Evolutionary conservation across 2,888 invertebrate species (phyloP).

Genomic region (Luffia ferchaultella): DNA sequence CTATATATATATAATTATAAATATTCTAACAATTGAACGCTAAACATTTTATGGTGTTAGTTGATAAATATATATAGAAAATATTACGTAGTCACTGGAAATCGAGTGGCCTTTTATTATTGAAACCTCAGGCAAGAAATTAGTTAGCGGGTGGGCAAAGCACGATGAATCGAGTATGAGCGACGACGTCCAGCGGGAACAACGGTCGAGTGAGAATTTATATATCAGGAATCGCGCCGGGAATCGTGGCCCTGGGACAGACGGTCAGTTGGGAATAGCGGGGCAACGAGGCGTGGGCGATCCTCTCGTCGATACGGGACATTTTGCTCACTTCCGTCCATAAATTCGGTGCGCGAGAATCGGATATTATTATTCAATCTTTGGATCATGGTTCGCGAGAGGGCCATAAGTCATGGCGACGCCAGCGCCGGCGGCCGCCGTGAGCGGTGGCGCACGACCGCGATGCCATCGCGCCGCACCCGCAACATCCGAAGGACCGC

Average conservation of each 20-base stretch:
- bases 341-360: slow-evolving; percentile 63
- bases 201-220: too few relatives aligned
- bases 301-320: slow-evolving; percentile 51
- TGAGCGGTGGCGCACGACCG: slow-evolving; percentile 61
- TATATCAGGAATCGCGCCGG: slow-evolving; percentile 11
- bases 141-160: too few relatives aligned
- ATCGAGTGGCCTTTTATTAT: too few relatives aligned
- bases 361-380: slow-evolving; percentile 66
- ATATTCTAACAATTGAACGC: too few relatives aligned
- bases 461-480: slow-evolving; percentile 46
- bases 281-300: slow-evolving; percentile 38
- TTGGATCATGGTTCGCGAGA: slow-evolving; percentile 59
- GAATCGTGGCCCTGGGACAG: slow-evolving; percentile 32
- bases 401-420: slow-evolving; percentile 62
- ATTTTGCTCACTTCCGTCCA: slow-evolving; percentile 58
- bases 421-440: slow-evolving; percentile 61
- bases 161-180: too few relatives aligned
- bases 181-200: too few relatives aligned
- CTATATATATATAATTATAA: too few relatives aligned
- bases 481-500: slow-evolving; percentile 31
- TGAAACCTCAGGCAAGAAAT: too few relatives aligned
- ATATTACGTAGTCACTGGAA: too few relatives aligned
- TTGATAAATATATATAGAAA: too few relatives aligned
- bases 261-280: slow-evolving; percentile 38
- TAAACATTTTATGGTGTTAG: too few relatives aligned